Conservation (phyloP, 2,888 invertebrate species). For the Agrotis ipsilon region DNA sequence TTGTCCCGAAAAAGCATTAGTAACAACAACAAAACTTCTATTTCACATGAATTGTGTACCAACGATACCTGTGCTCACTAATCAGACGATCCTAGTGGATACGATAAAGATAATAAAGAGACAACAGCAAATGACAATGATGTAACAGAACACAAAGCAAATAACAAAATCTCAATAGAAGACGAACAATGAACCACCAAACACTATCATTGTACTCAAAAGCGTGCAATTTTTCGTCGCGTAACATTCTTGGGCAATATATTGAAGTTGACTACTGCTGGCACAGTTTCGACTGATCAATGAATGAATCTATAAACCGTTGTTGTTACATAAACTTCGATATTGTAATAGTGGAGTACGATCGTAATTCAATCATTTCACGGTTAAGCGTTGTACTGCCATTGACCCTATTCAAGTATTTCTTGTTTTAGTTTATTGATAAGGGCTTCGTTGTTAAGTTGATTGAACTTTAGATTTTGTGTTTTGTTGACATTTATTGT, state of each 20-base stretch:
- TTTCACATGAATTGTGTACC: neutral
- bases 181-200: slow-evolving; percentile 30
- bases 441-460: slow-evolving; percentile 31
- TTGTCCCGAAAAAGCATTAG: neutral
- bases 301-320: slow-evolving; percentile 60
- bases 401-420: slow-evolving; percentile 62
- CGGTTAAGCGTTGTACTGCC: slow-evolving; percentile 55
- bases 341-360: slow-evolving; percentile 53
- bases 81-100: neutral
- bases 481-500: too few relatives aligned
- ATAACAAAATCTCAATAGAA: slow-evolving; percentile 32
- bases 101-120: neutral
- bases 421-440: slow-evolving; percentile 56
- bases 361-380: slow-evolving; percentile 66
- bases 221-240: slow-evolving; percentile 36
- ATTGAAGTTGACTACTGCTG: slow-evolving; percentile 33
- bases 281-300: slow-evolving; percentile 50
- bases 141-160: slow-evolving; percentile 14
- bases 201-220: slow-evolving; percentile 25
- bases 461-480: slow-evolving; percentile 19
- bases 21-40: neutral
- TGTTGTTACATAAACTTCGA: slow-evolving; percentile 57
- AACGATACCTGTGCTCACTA: neutral
- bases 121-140: neutral
- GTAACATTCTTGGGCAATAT: slow-evolving; percentile 51